Base-by-base conservation (phyloP, 1,140 invertebrate genomes). In the Cydia amplana region DNA sequence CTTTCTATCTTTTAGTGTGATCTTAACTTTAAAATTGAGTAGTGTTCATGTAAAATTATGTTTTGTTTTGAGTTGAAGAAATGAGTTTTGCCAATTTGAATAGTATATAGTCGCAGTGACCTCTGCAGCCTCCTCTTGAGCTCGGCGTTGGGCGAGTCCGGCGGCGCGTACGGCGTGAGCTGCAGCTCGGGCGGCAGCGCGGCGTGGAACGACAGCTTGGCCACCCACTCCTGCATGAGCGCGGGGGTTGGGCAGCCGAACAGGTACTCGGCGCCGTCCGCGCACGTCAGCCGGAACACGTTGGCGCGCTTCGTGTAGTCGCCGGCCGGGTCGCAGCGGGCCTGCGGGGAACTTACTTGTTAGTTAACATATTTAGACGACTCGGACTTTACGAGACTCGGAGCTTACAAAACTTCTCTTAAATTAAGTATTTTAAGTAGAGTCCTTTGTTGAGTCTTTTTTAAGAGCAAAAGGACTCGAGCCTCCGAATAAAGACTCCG, bases 261-360 rank as follows among this genome's bases (percentile, higher is more conserved):
- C 36, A 99, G 93, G 92, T 97, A 99, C 91, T 99, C 98, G 0
- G 98, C 97, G 5, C 97, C 97, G 91, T 99, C 99, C 2, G 95
- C 95, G 77, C 97, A 95, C 77, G 95, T 95, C n/a, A 99, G 87
- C 23, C 97, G 95, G 93, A 99, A 98, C 12, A 99, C 98, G 86
- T 99, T 95, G 88, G 98, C 98, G 86, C 97, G 96, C 90, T 99
- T 99, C 0, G 97, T 98, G 88, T 99, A 99, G 91, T 99, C 98
- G 64, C 96, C 95, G 1, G 98, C 98, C 51, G 96, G 95, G 78
- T 95, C 95, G 92, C 97, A 98, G 63, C 94, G 92, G 0, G 94
- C 94, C 93, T 93, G 84, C 12, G 36, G 36, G 36, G 36, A 9
- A 40, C 1, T 32, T 32, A 32, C 32, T 25, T 3, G 25, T n/a